These are phyloP conservation scores for Platycheirus rosarum DNA, from an alignment of 2,888 invertebrate species.

Conservation along the genomic window DNA sequence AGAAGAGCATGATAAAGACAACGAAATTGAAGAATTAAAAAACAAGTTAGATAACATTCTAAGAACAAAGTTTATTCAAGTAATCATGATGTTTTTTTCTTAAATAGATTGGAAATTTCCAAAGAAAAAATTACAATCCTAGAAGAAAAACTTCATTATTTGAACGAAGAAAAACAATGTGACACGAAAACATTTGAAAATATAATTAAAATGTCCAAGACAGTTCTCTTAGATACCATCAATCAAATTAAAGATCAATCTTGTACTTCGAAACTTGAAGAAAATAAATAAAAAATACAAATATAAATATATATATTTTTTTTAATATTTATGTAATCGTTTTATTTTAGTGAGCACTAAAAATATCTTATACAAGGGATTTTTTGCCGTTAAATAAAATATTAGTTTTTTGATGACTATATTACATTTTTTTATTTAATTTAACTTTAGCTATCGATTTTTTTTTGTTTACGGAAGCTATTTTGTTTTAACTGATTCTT, in stretches of 20 bases:
- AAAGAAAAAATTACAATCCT: slow-evolving; percentile 80
- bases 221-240: slow-evolving; percentile 79
- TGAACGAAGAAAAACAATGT: slow-evolving; percentile 79
- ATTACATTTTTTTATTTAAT: slow-evolving; percentile 58
- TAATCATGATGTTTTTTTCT: too few relatives aligned
- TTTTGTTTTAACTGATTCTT: slow-evolving; percentile 30
- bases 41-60: slow-evolving; percentile 77
- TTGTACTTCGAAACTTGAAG: not conserved
- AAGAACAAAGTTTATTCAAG: not conserved
- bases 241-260: slow-evolving; percentile 21
- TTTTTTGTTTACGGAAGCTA: slow-evolving; percentile 6
- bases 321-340: slow-evolving; percentile 50
- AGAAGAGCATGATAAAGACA: not conserved
- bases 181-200: slow-evolving; percentile 80
- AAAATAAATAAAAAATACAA: slow-evolving; percentile 15
- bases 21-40: slow-evolving; percentile 76
- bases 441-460: slow-evolving; percentile 29
- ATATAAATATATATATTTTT: slow-evolving; percentile 28
- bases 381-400: slow-evolving; percentile 66
- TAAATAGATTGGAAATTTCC: slow-evolving; percentile 79
- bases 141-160: slow-evolving; percentile 78
- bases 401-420: slow-evolving; percentile 51
- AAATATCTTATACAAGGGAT: slow-evolving; percentile 67
- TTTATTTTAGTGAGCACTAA: slow-evolving; percentile 51
- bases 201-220: slow-evolving; percentile 79